Conservation (phyloP, 2,113 vertebrate genomes). For the Leptosomus discolor region DNA sequence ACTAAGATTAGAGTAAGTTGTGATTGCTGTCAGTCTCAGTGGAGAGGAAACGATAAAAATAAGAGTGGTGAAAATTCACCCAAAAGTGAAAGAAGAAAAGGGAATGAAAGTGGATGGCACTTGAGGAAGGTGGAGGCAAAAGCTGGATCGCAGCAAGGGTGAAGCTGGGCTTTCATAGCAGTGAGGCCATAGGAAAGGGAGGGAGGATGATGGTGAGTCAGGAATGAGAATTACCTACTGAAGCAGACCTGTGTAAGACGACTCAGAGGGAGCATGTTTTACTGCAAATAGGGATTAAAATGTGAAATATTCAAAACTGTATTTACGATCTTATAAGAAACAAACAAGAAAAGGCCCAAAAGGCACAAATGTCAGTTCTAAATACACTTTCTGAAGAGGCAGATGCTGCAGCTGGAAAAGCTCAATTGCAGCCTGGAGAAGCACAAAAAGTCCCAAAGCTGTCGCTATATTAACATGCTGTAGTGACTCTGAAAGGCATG, state of each 20-base stretch:
- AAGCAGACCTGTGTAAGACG: background rate
- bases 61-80: background rate
- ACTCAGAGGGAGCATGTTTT: background rate
- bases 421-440: background rate
- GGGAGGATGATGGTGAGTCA: background rate
- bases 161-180: background rate
- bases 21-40: background rate
- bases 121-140: background rate
- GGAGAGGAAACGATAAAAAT: background rate
- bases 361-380: background rate
- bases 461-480: accelerated
- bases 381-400: background rate
- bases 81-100: background rate
- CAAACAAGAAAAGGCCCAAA: background rate
- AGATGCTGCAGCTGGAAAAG: background rate
- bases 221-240: background rate
- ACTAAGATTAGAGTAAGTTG: background rate
- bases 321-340: background rate
- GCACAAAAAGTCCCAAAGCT: background rate
- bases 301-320: background rate
- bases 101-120: background rate
- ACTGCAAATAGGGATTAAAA: background rate
- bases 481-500: accelerated
- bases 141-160: background rate
- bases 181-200: background rate